Percentiles rank a stretch among this genome's conserved stretches.
phyloP scores from a whole-genome alignment of 53 echinoderm and acorn worm genomes.

The Zoroaster sp. region DNA sequence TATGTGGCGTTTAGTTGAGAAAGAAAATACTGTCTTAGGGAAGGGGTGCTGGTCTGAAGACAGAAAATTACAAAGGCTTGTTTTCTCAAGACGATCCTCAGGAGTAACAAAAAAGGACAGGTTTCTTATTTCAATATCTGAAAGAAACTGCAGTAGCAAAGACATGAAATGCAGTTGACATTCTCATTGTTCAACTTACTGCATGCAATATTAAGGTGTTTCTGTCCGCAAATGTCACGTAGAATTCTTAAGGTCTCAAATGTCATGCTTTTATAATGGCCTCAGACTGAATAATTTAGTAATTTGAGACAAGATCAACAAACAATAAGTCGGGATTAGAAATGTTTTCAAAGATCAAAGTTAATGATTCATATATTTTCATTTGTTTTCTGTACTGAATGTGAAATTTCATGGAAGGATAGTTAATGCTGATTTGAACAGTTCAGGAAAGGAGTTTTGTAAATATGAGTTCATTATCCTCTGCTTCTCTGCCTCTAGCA shows the following conservation, averaged over 20 bases:
- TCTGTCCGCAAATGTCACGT: conserved; percentile 33
- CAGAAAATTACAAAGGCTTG: no score
- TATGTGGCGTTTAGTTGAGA: no score
- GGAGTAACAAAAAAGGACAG: not conserved
- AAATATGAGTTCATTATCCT: no score
- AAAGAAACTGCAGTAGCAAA: not conserved
- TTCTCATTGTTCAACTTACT: not conserved
- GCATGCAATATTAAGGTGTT: not conserved
- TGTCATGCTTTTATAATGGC: not conserved
- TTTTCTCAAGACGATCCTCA: no score
- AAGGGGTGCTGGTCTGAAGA: no score
- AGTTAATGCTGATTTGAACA: no score
- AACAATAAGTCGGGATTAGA: not conserved
- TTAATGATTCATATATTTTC: no score
- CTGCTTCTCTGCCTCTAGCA: no score
- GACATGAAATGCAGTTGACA: not conserved
- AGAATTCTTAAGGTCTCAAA: not conserved
- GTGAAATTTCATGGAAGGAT: no score
- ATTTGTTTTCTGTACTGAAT: no score
- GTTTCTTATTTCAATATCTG: not conserved
- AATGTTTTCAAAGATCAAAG: not conserved
- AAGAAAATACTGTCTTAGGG: no score
- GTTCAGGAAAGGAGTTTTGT: no score
- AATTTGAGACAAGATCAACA: not conserved
- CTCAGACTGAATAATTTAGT: not conserved